A percentile compares a stretch with the other conserved stretches of the same genome.
Conservation (phyloP, 1,140 invertebrate genomes). For the Leptopilina clavipes region DNA sequence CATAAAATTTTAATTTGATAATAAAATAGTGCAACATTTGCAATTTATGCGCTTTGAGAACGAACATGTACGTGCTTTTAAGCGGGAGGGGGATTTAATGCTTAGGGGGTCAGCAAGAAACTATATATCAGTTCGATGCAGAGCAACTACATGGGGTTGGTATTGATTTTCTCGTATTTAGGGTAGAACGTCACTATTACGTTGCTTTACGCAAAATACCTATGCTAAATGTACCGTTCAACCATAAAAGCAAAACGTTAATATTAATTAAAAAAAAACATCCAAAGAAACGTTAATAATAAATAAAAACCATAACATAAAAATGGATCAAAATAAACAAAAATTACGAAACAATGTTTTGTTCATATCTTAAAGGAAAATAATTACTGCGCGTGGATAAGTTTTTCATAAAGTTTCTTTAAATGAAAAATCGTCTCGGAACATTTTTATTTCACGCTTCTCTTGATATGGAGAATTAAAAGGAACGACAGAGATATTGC, state of each 20-base stretch:
- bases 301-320: too few species aligned
- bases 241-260: too few species aligned
- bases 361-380: too few species aligned
- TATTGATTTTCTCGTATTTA: conserved; percentile 64
- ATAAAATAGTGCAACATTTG: too few species aligned
- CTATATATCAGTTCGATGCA: conserved; percentile 15
- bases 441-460: conserved; percentile 5
- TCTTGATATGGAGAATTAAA: neutral
- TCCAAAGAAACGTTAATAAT: too few species aligned
- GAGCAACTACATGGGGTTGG: conserved; percentile 20
- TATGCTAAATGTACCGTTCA: conserved; percentile 23
- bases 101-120: conserved; percentile 18
- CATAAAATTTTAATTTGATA: too few species aligned
- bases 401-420: too few species aligned
- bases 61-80: neutral
- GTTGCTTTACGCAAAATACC: conserved; percentile 42
- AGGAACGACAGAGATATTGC: neutral
- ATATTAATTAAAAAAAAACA: too few species aligned
- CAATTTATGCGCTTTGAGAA: neutral
- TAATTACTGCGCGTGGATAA: too few species aligned
- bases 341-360: too few species aligned
- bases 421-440: too few species aligned
- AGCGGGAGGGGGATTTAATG: neutral
- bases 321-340: too few species aligned
- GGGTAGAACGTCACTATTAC: conserved; percentile 63